Base-by-base conservation (phyloP, 2,113 vertebrate genomes). In the Coregonus clupeaformis region DNA sequence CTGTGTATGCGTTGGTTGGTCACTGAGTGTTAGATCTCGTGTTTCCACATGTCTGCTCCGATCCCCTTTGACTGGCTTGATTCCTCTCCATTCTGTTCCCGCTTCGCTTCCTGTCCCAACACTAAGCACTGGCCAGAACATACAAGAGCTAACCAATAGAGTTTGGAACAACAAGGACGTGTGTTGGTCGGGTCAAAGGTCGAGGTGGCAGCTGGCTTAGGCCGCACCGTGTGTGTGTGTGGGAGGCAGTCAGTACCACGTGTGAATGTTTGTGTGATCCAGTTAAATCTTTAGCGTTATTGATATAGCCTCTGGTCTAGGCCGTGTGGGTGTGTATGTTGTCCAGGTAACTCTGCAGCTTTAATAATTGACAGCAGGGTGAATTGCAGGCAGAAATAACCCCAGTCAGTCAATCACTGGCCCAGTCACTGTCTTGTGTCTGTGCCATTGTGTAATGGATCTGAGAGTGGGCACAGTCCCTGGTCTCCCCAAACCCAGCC, bases 131-230 rank as follows among this genome's bases (percentile, higher is more conserved):
- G 9, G 16, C 65, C 30, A 36, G 65, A 36, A 32, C 65, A 3
- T 67, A 1, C 27, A 16, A 29, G 24, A 32, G 42, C 13, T 12
- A 27, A 30, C 55, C 73, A 66, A 45, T 66, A 32, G 25, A 29
- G 5, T 27, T 60, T 45, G 63, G 72, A 66, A 30, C 63, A 52
- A 30, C 63, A 68, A 45, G 68, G 73, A 30, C 66, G 6, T 3
- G 24, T 65, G 59, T 30, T 74, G 64, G 60, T 55, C 18, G 20
- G 63, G 47, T 67, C 47, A 45, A 63, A 47, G 64, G 27, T 30
- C 13, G 36, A 11, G 62, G 16, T 65, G n/a, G 25, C 9, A 65
- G 36, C 36, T 47, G 60, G 24, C 45, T 14, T 49, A 45, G 5
- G 5, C 20, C 2, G 42, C 42, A 18, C 14, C 1, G 24, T 16